Percentiles rank a stretch among this genome's conserved stretches.
phyloP scores from a whole-genome alignment of 2,797 vertebrate genomes.

The Clarias fuscus region DNA sequence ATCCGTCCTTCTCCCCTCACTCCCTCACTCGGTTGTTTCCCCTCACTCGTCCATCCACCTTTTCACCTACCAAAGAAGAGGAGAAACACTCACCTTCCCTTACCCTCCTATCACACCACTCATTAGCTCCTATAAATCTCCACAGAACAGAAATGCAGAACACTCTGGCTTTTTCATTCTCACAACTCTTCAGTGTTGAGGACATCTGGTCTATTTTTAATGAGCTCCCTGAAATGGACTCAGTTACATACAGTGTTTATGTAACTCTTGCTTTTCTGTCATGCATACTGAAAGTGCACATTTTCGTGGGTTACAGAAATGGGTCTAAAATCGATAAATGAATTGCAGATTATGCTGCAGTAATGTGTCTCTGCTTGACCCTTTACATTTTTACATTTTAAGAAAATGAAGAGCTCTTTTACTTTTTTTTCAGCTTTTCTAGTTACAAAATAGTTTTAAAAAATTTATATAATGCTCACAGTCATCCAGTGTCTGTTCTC shows the following conservation, averaged over 20 bases:
- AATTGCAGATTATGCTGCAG: background rate
- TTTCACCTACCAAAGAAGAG: conserved; percentile 54
- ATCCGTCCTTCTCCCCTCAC: conserved; percentile 54
- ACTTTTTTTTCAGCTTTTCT: conserved; percentile 9
- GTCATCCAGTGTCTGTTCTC: background rate
- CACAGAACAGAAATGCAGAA: conserved; percentile 45
- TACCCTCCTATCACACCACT: conserved; percentile 57
- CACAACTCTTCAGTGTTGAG: conserved; percentile 36
- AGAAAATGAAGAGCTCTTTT: background rate
- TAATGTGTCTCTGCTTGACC: background rate
- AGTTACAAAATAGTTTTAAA: background rate
- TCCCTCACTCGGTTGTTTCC: conserved; percentile 57
- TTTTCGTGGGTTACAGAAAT: conserved; percentile 1
- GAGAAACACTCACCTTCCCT: conserved; percentile 50
- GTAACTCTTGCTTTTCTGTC: conserved; percentile 68
- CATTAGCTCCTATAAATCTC: conserved; percentile 46
- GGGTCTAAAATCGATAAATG: background rate
- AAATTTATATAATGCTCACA: background rate
- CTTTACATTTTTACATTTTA: conserved; percentile 14
- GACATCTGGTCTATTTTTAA: conserved; percentile 50
- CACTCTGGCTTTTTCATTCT: conserved; percentile 37
- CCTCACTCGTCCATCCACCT: conserved; percentile 36
- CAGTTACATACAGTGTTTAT: conserved; percentile 60
- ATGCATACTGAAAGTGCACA: conserved; percentile 65
- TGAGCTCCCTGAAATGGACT: conserved; percentile 42